Evolutionary conservation across 1,140 invertebrate species (phyloP).

Genomic region (Drosophila tristis): DNA sequence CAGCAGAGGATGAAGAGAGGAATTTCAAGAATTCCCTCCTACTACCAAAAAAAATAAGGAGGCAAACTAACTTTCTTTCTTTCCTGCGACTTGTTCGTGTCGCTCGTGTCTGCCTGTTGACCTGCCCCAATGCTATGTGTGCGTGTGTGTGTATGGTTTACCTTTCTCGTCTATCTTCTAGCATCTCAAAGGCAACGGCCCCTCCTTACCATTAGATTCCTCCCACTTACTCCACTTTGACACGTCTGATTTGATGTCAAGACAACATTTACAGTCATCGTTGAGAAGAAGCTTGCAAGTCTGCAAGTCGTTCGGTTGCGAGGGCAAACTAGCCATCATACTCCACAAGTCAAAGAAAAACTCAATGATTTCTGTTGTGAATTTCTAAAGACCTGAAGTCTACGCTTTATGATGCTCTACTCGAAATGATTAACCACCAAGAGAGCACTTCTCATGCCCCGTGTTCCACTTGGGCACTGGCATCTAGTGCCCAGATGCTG

Average conservation of each 20-base stretch:
- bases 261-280: conserved; percentile 54
- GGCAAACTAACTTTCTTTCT: conserved; percentile 6
- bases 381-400: no score
- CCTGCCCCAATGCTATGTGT: conserved; percentile 19
- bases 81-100: background rate
- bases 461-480: no score
- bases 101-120: conserved; percentile 11
- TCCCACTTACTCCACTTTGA: conserved; percentile 39
- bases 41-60: no score
- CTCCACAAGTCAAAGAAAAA: no score
- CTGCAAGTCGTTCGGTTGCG: no score
- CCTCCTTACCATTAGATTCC: background rate
- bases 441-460: no score
- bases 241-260: conserved; percentile 66
- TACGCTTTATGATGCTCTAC: no score
- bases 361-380: no score
- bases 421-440: no score
- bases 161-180: conserved; percentile 12
- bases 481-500: no score
- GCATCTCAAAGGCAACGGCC: background rate
- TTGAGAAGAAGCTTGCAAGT: background rate
- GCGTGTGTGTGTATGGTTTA: background rate
- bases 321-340: no score
- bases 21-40: conserved; percentile 34
- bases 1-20: background rate